Evolutionary conservation across 2,797 vertebrate species (phyloP).

Genomic region (Pelochelys cantorii): DNA sequence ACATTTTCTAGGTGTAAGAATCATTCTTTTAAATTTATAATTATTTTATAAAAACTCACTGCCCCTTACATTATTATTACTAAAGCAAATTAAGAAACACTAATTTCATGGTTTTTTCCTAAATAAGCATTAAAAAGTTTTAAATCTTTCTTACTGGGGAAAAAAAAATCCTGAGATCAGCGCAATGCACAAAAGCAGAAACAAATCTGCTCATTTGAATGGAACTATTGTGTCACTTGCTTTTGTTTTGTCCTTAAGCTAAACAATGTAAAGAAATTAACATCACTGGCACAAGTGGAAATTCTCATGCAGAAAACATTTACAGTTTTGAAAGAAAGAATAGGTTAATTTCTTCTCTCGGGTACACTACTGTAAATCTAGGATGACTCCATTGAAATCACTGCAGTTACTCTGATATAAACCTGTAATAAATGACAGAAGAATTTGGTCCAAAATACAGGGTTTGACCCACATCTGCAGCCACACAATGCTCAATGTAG

Average conservation of each 20-base stretch:
- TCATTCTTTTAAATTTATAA: slow-evolving; percentile 34
- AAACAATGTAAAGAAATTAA: background rate
- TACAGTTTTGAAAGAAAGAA: background rate
- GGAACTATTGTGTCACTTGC: background rate
- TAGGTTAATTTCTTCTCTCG: background rate
- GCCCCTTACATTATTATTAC: background rate
- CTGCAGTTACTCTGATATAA: background rate
- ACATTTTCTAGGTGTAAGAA: slow-evolving; percentile 17
- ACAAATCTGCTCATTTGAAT: background rate
- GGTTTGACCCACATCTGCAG: background rate
- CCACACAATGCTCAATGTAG: background rate
- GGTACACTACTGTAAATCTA: background rate
- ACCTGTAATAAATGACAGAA: background rate
- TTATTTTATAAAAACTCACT: background rate
- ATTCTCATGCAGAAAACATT: background rate
- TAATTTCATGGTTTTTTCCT: background rate
- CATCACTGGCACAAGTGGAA: background rate
- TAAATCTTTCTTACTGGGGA: background rate
- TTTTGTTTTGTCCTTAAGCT: background rate
- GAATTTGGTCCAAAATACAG: background rate
- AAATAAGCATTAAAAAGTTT: slow-evolving; percentile 1
- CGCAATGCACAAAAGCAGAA: slow-evolving; percentile 10
- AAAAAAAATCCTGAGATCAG: background rate
- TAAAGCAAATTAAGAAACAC: slow-evolving; percentile 11
- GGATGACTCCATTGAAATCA: background rate